Evolutionary conservation across 2,797 vertebrate genomes (phyloP), one percentile per base, ranked within the genome.

Genomic region (Sebastiscus albofasciatus): DNA sequence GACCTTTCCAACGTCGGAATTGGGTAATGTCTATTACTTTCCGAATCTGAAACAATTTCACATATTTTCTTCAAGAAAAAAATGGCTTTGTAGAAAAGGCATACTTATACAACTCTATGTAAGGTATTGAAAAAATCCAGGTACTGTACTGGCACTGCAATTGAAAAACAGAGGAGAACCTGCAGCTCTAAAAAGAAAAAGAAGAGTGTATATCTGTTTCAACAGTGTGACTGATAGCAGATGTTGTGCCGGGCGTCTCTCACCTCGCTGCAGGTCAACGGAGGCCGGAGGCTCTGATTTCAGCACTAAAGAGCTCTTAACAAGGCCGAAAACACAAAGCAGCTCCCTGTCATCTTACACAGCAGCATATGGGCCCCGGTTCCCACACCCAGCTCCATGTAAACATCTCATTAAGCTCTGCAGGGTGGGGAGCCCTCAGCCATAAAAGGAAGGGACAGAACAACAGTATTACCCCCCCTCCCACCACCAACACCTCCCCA

Each of bases 381-480:
- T 93, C 92, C 91, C 94, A 94, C 89, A 91, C 84, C 85, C 90
- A 82, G 75, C 76, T 80, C 81, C 87, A 83, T 83, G 87, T 90
- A 92, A 94, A 94, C 90, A 83, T 75, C 91, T 94, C 87, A 93
- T 92, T 91, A 92, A 49, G 82, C 71, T 16, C 10, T 39, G 66
- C 67, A 67, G 82, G 73, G 85, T 26, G 87, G 81, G 80, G 80
- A 54, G 72, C 52, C 72, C 79, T 73, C 66, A 60, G 79, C 76
- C 78, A 72, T 81, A 75, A 87, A 85, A 85, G 83, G 81, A 85
- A 77, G 81, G 81, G 88, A 85, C 87, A 87, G 80, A 83, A 86
- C 39, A 39, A 39, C 59, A 54, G 27, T 52, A 52, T 34, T 5
- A 13, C 18, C 24, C 24, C 9, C 59, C 12, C 22, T 5, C 36